Evolutionary conservation across 2,113 vertebrate species (phyloP), one percentile per base, ranked within the genome.

Genomic region (Mus pahari): DNA sequence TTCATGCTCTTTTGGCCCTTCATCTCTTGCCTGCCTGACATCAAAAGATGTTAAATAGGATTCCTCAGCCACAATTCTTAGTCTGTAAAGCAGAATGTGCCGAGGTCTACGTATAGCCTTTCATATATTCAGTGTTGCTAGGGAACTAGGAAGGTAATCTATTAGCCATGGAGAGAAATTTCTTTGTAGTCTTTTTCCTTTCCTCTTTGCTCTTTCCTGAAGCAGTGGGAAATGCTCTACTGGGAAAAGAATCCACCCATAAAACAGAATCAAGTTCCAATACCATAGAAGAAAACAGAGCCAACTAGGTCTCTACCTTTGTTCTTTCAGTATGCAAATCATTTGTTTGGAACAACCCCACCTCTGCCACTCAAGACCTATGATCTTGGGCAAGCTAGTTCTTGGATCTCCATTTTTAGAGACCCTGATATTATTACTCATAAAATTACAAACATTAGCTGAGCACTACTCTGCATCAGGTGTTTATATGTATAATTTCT

Each of bases 171-270:
- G 31, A 64, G 66, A 91, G 16, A 53, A 71, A 75, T 31, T 77
- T 84, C n/a, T 96, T 58, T 89, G 10, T 5, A 70, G 62, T 10
- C 7, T 19, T 17, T 42, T 86, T 62, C 14, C 22, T 17, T 89
- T 96, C 95, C 42, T 90, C 19, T 20, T 55, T 4, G 11, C 0
- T 9, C 0, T 39, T 53, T n/a, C 42, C 26, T 0, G 53, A 42
- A 0, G 0, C 28, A 60, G 50, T 64, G 75, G 4, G n/a, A 95
- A 53, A 24, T 55, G 0, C 0, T 79, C 60, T 42, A 26, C 5
- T 55, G 16, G 3, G 14, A 94, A 53, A 68, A 58, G 48, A 90
- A n/a, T 0, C 36, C 83, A n/a, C 11, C 1, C 1, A 0, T 50
- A 28, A 39, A 11, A 17, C 89, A 77, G 39, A 86, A 79, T 14